Evolutionary conservation across 2,113 vertebrate genomes (phyloP).

Genomic region (Macquaria australasica): DNA sequence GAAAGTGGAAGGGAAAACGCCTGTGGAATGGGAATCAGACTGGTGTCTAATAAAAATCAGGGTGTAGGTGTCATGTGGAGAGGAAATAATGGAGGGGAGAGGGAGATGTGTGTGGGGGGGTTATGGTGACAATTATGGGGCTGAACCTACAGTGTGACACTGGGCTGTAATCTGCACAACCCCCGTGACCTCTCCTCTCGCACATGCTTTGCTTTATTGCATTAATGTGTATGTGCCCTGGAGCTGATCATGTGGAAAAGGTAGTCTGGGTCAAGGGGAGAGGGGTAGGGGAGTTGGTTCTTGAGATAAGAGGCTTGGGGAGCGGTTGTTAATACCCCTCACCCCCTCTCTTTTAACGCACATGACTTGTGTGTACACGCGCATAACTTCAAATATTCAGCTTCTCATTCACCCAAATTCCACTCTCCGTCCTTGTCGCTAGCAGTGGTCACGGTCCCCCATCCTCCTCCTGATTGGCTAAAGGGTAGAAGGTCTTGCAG

Average conservation of each 20-base stretch:
- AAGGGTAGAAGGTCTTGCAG: conserved; percentile 44
- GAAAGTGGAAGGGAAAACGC: conserved; percentile 33
- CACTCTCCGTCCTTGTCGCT: conserved; percentile 48
- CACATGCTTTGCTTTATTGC: conserved; percentile 25
- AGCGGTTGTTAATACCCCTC: conserved; percentile 32
- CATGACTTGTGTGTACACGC: not conserved
- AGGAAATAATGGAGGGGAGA: conserved; percentile 22
- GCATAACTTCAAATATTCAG: conserved; percentile 66
- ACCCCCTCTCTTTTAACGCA: conserved; percentile 19
- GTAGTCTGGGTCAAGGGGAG: conserved; percentile 67
- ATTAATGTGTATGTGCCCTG: conserved; percentile 46
- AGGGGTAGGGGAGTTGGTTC: not conserved
- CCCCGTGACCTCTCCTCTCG: conserved; percentile 12
- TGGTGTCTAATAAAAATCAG: conserved; percentile 28
- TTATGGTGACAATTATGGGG: not conserved
- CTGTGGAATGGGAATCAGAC: conserved; percentile 47
- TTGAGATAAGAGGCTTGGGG: conserved; percentile 75
- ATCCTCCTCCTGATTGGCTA: conserved; percentile 56
- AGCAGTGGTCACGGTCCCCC: conserved; percentile 47
- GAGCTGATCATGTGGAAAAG: conserved; percentile 67
- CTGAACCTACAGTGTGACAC: conserved; percentile 46
- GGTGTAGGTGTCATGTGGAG: conserved; percentile 21
- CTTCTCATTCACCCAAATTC: conserved; percentile 49
- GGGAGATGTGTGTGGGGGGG: not conserved
- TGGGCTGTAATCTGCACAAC: conserved; percentile 37